Evolutionary conservation across 35 echinoderm and acorn worm genomes (phyloP).

Genomic region (Anneissia japonica): DNA sequence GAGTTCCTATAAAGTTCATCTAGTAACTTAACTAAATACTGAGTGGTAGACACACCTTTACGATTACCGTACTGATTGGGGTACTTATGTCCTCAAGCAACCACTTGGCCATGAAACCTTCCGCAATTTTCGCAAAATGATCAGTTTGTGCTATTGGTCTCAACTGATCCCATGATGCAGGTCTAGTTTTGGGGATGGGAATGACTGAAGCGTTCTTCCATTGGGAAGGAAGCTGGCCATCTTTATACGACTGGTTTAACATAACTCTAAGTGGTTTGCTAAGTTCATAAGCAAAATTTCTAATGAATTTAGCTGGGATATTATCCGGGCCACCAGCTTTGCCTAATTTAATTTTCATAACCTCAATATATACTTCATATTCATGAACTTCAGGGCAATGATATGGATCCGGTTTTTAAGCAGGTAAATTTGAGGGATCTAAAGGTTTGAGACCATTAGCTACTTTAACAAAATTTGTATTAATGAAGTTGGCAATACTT

Average conservation of each 20-base stretch:
- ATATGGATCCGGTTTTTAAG: too few relatives aligned
- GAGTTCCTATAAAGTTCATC: not conserved
- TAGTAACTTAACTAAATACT: slow-evolving; percentile 28
- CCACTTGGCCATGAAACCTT: slow-evolving; percentile 9
- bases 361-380: too few relatives aligned
- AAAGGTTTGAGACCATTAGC: too few relatives aligned
- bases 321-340: slow-evolving; percentile 16
- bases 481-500: too few relatives aligned
- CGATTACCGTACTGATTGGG: not conserved
- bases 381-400: too few relatives aligned
- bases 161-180: slow-evolving; percentile 14
- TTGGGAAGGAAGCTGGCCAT: not conserved
- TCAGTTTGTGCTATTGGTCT: slow-evolving; percentile 42
- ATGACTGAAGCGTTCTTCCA: slow-evolving; percentile 45
- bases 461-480: too few relatives aligned
- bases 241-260: slow-evolving; percentile 6
- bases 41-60: slow-evolving; percentile 12
- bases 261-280: slow-evolving; percentile 2
- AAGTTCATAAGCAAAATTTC: not conserved
- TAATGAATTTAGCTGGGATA: not conserved
- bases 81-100: not conserved
- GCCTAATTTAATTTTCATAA: not conserved
- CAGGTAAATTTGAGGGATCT: too few relatives aligned
- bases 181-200: slow-evolving; percentile 32
- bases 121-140: slow-evolving; percentile 29